Percentiles rank a stretch among this genome's conserved stretches.
Conservation (phyloP, 2,113 vertebrate genomes). For the Gallinago undulata region DNA sequence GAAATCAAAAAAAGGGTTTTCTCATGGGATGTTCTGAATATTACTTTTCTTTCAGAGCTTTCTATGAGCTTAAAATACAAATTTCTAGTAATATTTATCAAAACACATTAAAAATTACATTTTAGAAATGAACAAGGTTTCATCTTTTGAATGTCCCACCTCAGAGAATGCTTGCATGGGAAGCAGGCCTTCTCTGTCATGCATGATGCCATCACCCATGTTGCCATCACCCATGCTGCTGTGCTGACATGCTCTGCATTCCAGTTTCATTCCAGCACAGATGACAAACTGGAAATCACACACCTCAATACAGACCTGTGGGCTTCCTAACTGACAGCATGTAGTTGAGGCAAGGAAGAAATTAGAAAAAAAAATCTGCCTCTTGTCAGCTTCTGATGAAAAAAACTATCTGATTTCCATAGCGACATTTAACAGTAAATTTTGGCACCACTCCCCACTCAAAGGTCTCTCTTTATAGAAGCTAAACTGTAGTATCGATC, state of each 20-base stretch:
- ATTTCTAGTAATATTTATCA: background rate
- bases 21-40: background rate
- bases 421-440: constrained; percentile 63
- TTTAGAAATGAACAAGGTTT: background rate
- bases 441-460: constrained; percentile 48
- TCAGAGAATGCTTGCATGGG: background rate
- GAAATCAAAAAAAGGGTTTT: background rate
- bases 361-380: background rate
- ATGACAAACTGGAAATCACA: constrained; percentile 46
- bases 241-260: background rate
- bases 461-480: constrained; percentile 62
- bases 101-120: background rate
- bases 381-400: background rate
- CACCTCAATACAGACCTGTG: background rate
- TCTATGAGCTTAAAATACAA: background rate
- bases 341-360: constrained; percentile 8
- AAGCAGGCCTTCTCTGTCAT: background rate
- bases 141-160: background rate
- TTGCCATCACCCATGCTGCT: background rate
- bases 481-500: constrained; percentile 63
- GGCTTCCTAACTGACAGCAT: constrained; percentile 19
- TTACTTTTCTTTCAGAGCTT: background rate
- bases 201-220: background rate
- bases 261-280: background rate
- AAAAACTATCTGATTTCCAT: constrained; percentile 15